phyloP scores from a whole-genome alignment of 2,113 vertebrate genomes.

The Pipa parva region DNA sequence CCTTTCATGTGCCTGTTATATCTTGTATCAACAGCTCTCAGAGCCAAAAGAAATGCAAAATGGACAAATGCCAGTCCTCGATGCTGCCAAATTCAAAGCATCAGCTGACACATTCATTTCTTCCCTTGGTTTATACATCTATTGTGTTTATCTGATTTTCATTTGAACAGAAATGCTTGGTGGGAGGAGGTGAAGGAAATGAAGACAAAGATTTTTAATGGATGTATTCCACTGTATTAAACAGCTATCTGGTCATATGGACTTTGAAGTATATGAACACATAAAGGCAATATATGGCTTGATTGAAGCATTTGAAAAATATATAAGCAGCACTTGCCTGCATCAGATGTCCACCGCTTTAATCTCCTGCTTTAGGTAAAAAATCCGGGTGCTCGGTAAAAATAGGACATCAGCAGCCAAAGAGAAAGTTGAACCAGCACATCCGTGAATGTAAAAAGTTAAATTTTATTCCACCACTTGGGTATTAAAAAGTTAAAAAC shows the following conservation, averaged over 20 bases:
- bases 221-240: neutral
- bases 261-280: neutral
- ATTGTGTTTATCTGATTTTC: slow-evolving; percentile 1
- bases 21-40: slow-evolving; percentile 6
- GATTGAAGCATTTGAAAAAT: no score
- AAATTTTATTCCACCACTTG: no score
- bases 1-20: slow-evolving; percentile 9
- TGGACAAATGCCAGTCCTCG: slow-evolving; percentile 13
- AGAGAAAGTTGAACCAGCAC: no score
- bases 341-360: no score
- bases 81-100: slow-evolving; percentile 23
- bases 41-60: slow-evolving; percentile 33
- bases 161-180: neutral
- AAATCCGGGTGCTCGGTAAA: no score
- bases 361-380: no score
- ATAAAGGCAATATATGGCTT: no score
- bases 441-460: no score
- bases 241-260: neutral
- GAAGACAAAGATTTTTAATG: neutral
- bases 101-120: slow-evolving; percentile 28
- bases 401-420: no score
- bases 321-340: no score
- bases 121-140: slow-evolving; percentile 1
- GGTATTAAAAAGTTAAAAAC: no score
- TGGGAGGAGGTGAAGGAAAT: slow-evolving; percentile 7